Evolutionary conservation across 2,113 vertebrate genomes (phyloP).

Genomic region (Scomber japonicus): DNA sequence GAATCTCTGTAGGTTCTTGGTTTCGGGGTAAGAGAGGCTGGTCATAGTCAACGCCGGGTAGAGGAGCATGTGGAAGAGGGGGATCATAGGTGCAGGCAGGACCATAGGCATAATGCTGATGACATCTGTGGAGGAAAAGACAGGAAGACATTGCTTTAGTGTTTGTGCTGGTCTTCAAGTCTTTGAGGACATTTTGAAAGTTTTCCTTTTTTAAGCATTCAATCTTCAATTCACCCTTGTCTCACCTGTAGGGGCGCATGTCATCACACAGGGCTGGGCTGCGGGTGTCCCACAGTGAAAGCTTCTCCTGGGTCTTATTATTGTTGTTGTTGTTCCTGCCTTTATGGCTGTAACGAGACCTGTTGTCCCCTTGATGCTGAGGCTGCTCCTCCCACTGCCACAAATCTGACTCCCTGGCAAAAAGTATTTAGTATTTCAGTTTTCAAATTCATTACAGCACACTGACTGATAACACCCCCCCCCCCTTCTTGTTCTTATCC

Average conservation of each 20-base stretch:
- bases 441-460: background rate
- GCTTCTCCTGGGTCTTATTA: constrained; percentile 69
- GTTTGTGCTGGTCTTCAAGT: background rate
- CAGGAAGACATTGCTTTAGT: background rate
- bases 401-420: constrained; percentile 84
- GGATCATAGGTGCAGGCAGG: constrained; percentile 10
- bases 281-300: constrained; percentile 39
- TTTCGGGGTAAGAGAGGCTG: constrained; percentile 46
- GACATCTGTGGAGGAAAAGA: constrained; percentile 64
- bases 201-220: background rate
- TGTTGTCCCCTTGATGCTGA: constrained; percentile 82
- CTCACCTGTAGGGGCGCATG: constrained; percentile 85
- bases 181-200: background rate
- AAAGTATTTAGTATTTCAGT: constrained; percentile 8
- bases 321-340: constrained; percentile 89
- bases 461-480: background rate
- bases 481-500: background rate
- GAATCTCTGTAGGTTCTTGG: background rate
- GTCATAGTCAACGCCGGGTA: constrained; percentile 53
- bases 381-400: constrained; percentile 86
- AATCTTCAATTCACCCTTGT: background rate
- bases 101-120: constrained; percentile 38
- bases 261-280: constrained; percentile 77
- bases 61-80: constrained; percentile 1
- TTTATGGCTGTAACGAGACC: constrained; percentile 83